Evolutionary conservation across 2,888 invertebrate species (phyloP), one percentile per base, ranked within the genome.

Genomic region (Pimpla rufipes): DNA sequence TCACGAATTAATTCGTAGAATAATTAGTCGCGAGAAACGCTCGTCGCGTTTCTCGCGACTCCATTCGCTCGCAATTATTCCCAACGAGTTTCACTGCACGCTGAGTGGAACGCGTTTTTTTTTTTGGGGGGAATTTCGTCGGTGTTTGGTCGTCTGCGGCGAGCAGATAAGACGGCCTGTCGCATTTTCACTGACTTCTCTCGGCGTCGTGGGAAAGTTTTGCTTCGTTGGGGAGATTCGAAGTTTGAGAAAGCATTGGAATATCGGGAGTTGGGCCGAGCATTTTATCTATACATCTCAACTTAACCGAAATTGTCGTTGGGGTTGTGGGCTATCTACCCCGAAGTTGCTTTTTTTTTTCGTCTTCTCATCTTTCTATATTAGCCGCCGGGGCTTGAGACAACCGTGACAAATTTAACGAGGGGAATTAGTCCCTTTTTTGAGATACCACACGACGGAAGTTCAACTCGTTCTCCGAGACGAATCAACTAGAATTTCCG

Each of bases 1-100:
- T 42, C 40, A 21, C 29, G 29, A 59, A 47, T 18, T 23, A 42
- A 55, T 70, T 40, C 71, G 45, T 16, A 16, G 29, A 71, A 71
- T 71, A 71, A 71, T 71, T 71, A 23, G 55, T 71, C 70, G 23
- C 13, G 40, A 23, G 40, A 52, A 7, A 10, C 18, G 40, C 21
- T 18, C 10, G 40, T 40, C 55, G 70, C n/a, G 23, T 21, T 64
- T n/a, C 23, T 11, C 23, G 16, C 13, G n/a, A n/a, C n/a, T n/a
- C n/a, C n/a, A 11, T 42, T 71, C 13, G 23, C n/a, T 66, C 47
- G 23, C 52, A 40, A 37, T 52, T 37, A 21, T 21, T 23, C 13
- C 13, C 11, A 55, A 21, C 7, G 57, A 42, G n/a, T 42, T 40
- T 42, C 42, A 42, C 23, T 57, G n/a, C 21, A 11, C 50, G 5